Evolutionary conservation across 2,113 vertebrate genomes (phyloP).

Genomic region (Girardinichthys multiradiatus): DNA sequence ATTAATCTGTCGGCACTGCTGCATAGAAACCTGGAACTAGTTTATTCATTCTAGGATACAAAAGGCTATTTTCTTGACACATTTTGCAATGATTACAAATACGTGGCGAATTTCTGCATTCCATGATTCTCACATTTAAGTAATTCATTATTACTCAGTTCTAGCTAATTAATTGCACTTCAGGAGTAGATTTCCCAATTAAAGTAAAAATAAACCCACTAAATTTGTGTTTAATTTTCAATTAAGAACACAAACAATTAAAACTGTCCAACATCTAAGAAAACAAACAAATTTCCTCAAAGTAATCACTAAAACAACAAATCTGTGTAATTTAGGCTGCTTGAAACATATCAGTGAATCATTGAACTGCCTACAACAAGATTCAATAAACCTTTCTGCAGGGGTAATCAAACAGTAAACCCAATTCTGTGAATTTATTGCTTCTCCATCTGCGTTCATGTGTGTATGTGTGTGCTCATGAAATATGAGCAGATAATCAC

Average conservation of each 20-base stretch:
- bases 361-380: constrained; percentile 43
- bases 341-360: constrained; percentile 60
- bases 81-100: constrained; percentile 37
- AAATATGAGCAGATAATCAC: constrained; percentile 75
- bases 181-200: constrained; percentile 41
- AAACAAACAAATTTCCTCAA: not conserved
- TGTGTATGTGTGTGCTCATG: constrained; percentile 38
- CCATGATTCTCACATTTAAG: not conserved
- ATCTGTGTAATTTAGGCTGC: constrained; percentile 61
- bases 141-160: constrained; percentile 43
- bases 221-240: constrained; percentile 33
- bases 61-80: constrained; percentile 30
- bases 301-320: constrained; percentile 51
- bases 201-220: constrained; percentile 49
- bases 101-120: too few relatives aligned
- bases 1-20: constrained; percentile 36
- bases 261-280: not conserved
- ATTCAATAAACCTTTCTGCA: constrained; percentile 68
- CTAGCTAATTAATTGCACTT: constrained; percentile 51
- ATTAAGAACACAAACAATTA: constrained; percentile 24
- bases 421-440: constrained; percentile 60
- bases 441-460: constrained; percentile 11
- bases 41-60: constrained; percentile 44
- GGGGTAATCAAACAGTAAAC: constrained; percentile 59
- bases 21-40: constrained; percentile 40